Percentiles rank a stretch among this genome's conserved stretches.
phyloP scores from a whole-genome alignment of 1,140 invertebrate genomes.

The Pogonomyrmex californicus region DNA sequence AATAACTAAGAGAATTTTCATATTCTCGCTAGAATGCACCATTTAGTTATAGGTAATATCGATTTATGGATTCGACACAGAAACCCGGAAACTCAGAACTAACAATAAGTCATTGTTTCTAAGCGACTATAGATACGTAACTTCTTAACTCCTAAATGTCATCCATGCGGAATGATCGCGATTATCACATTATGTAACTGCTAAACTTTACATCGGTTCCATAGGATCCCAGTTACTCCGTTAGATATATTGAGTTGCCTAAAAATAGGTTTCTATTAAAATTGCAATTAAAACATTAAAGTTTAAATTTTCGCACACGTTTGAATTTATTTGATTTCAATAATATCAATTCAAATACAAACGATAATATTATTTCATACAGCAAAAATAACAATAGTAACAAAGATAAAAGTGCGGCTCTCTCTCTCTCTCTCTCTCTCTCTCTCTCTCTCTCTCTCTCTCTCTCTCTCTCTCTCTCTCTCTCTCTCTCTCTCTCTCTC shows the following conservation, averaged over 20 bases:
- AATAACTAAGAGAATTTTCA: background rate
- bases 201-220: constrained; percentile 28
- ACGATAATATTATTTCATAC: background rate
- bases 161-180: constrained; percentile 58
- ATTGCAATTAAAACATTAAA: constrained; percentile 4
- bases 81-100: constrained; percentile 48
- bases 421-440: constrained; percentile 20
- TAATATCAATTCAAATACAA: constrained; percentile 2
- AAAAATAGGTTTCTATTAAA: constrained; percentile 12
- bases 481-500: constrained; percentile 17
- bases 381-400: constrained; percentile 36
- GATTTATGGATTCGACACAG: constrained; percentile 56
- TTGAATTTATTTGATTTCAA: constrained; percentile 8
- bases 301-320: background rate
- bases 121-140: constrained; percentile 45
- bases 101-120: constrained; percentile 51
- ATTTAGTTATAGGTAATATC: constrained; percentile 36
- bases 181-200: constrained; percentile 52
- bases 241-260: constrained; percentile 6
- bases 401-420: constrained; percentile 2
- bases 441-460: no score
- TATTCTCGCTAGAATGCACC: constrained; percentile 9
- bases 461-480: constrained; percentile 10
- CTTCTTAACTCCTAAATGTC: constrained; percentile 63
- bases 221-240: background rate